These are phyloP conservation scores for Synodontis membranacea DNA, from an alignment of 2,113 vertebrate species.

Conservation along the genomic window DNA sequence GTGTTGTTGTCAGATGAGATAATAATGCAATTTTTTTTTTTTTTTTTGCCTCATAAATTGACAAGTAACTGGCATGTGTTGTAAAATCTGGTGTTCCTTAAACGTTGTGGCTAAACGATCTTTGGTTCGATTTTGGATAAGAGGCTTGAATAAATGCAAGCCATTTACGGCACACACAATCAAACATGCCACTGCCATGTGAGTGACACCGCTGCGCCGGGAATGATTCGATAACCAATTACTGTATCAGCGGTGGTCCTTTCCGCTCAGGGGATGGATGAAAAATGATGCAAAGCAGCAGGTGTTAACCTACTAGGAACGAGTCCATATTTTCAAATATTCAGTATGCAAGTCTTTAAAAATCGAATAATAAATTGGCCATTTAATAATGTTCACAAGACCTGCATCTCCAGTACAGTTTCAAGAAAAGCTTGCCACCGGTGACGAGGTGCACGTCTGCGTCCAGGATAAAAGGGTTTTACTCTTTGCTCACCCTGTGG, in stretches of 20 bases:
- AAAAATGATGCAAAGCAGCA: neutral
- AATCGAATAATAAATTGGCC: neutral
- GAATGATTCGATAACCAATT: slow-evolving; percentile 1
- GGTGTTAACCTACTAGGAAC: neutral
- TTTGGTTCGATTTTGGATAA: neutral
- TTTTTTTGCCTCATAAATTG: neutral
- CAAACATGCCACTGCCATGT: neutral
- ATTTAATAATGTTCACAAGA: neutral
- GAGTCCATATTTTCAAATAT: neutral
- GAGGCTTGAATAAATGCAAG: neutral
- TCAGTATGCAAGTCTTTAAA: neutral
- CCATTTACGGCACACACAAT: neutral
- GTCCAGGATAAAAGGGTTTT: neutral
- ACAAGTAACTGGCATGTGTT: neutral
- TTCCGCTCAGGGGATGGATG: neutral
- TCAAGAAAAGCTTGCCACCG: neutral
- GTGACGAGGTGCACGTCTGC: neutral
- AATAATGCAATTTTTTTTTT: neutral
- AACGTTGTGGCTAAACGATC: neutral
- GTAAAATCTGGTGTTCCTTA: neutral
- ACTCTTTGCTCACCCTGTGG: neutral
- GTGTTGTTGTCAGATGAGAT: neutral
- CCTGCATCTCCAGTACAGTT: neutral
- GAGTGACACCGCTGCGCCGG: neutral
- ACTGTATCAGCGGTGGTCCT: neutral